These are phyloP conservation scores for Drosophila prolongata DNA, from an alignment of 2,888 invertebrate species.

Conservation along the genomic window DNA sequence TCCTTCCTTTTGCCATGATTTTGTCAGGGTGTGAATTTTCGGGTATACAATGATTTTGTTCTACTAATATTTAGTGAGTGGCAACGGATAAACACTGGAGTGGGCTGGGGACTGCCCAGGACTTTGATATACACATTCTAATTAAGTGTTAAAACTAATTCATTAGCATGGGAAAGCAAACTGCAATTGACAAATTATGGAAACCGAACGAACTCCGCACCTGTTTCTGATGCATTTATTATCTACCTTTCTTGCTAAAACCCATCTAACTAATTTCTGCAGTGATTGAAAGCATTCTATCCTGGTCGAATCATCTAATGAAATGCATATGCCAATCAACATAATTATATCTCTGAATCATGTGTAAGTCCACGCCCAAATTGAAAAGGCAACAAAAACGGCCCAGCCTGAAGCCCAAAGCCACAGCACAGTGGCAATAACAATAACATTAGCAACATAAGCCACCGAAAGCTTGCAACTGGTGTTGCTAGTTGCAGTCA, in stretches of 20 bases:
- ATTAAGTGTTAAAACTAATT: conserved; percentile 5
- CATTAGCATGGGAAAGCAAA: background rate
- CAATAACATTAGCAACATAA: conserved; percentile 4
- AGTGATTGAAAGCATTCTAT: conserved; percentile 34
- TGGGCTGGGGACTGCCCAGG: background rate
- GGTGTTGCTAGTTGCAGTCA: conserved; percentile 9
- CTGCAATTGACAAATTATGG: background rate
- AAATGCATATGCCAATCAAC: conserved; percentile 39
- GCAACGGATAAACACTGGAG: background rate
- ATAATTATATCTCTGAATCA: conserved; percentile 46
- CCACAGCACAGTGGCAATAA: conserved; percentile 11
- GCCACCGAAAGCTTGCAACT: conserved; percentile 3
- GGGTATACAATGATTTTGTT: background rate
- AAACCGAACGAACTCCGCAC: background rate
- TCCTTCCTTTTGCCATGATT: background rate
- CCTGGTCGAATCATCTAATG: conserved; percentile 11
- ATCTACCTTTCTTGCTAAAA: conserved; percentile 2
- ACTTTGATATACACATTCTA: background rate
- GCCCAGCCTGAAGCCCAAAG: background rate
- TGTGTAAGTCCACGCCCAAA: background rate
- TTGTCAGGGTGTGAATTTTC: background rate
- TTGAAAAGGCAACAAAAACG: conserved; percentile 19
- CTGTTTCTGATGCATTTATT: background rate
- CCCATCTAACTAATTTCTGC: conserved; percentile 7
- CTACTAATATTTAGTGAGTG: conserved; percentile 24